phyloP scores from a whole-genome alignment of 1,140 invertebrate species.

The Caenorhabditis inopinata region DNA sequence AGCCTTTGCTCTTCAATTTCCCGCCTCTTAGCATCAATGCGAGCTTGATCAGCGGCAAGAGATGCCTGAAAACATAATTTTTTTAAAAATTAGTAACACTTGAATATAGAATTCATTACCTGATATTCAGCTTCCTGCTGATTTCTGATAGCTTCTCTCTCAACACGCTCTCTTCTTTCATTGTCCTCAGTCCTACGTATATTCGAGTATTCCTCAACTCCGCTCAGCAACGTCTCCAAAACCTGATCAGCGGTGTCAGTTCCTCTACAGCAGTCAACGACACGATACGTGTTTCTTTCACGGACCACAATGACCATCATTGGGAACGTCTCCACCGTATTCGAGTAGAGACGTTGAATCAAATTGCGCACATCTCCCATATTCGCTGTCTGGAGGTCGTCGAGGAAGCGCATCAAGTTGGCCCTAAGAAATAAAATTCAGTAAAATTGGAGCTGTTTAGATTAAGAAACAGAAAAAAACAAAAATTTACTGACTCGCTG shows the following conservation, averaged over 20 bases:
- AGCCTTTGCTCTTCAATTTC: conserved; percentile 32
- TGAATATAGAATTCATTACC: not conserved
- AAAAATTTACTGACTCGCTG: not conserved
- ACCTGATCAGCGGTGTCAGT: conserved; percentile 24
- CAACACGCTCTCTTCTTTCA: conserved; percentile 20
- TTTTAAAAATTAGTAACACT: not conserved
- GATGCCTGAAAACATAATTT: conserved; percentile 15
- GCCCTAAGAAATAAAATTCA: no score
- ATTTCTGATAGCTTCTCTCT: conserved; percentile 28
- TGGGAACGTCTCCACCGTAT: not conserved
- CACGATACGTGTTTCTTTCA: conserved; percentile 2
- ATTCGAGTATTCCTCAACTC: not conserved
- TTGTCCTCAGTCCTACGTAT: not conserved
- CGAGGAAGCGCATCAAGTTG: not conserved
- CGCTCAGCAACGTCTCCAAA: conserved; percentile 8
- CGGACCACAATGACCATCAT: not conserved
- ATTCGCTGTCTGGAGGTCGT: not conserved
- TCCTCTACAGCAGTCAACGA: conserved; percentile 4
- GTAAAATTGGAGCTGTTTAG: no score
- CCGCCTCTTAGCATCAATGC: conserved; percentile 6
- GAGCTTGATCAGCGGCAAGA: conserved; percentile 13
- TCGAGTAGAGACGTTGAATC: not conserved
- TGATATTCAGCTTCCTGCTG: conserved; percentile 14
- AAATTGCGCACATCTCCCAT: not conserved
- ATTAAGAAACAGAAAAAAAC: not conserved